Evolutionary conservation across 2,888 invertebrate species (phyloP).

Genomic region (Colostygia pectinataria): DNA sequence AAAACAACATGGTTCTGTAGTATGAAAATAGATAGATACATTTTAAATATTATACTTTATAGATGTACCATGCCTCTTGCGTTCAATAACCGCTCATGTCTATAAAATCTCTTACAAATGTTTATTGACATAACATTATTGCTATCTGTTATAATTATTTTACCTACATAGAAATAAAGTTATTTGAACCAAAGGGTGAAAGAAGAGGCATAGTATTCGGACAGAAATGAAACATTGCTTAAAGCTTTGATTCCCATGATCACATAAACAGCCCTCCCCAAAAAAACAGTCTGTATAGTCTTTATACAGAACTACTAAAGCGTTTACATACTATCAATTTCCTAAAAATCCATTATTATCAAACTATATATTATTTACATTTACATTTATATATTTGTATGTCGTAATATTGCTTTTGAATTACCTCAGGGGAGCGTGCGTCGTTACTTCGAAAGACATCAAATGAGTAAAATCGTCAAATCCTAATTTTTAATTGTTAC

Average conservation of each 20-base stretch:
- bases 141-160: slow-evolving; percentile 32
- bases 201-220: slow-evolving; percentile 60
- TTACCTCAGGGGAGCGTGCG: slow-evolving; percentile 81
- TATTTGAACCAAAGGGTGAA: slow-evolving; percentile 27
- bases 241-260: slow-evolving; percentile 82
- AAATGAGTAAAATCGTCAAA: slow-evolving; percentile 78
- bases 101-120: slow-evolving; percentile 35
- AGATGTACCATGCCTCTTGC: slow-evolving; percentile 59
- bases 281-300: slow-evolving; percentile 37
- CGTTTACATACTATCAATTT: slow-evolving; percentile 76
- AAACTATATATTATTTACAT: slow-evolving; percentile 81
- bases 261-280: slow-evolving; percentile 71
- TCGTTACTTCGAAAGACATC: slow-evolving; percentile 69
- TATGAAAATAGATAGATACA: slow-evolving; percentile 76
- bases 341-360: slow-evolving; percentile 80
- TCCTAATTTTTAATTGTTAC: slow-evolving; percentile 71
- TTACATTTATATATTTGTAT: slow-evolving; percentile 71
- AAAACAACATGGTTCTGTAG: slow-evolving; percentile 60
- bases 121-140: slow-evolving; percentile 33
- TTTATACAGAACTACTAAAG: slow-evolving; percentile 71
- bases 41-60: slow-evolving; percentile 48
- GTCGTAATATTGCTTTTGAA: slow-evolving; percentile 82
- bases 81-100: slow-evolving; percentile 28
- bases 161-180: slow-evolving; percentile 29
- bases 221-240: slow-evolving; percentile 72